phyloP scores from a whole-genome alignment of 2,888 invertebrate genomes.

The Diarsia mendica region DNA sequence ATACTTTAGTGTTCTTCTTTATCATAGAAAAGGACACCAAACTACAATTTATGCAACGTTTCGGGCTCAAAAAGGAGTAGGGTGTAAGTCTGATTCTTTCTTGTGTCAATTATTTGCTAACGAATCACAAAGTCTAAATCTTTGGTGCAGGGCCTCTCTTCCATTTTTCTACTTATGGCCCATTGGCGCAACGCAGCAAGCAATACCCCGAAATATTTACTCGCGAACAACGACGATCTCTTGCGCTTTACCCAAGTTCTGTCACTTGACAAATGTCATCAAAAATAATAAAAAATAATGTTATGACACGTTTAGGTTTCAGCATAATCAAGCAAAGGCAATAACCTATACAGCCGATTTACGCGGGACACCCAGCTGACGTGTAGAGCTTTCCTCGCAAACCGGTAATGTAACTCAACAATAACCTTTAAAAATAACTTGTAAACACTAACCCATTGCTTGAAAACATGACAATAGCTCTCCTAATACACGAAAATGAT shows the following conservation, averaged over 20 bases:
- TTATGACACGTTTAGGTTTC: conserved; percentile 1
- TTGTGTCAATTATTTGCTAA: neutral
- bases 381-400: conserved; percentile 36
- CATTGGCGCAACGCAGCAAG: neutral
- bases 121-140: neutral
- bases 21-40: neutral
- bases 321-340: conserved; percentile 46
- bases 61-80: neutral
- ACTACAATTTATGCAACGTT: neutral
- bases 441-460: conserved; percentile 57
- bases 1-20: neutral
- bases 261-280: neutral
- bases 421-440: conserved; percentile 34
- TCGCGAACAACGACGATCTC: neutral
- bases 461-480: conserved; percentile 39
- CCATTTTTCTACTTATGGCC: neutral
- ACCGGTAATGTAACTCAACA: conserved; percentile 29
- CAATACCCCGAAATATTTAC: too few species aligned
- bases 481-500: conserved; percentile 33
- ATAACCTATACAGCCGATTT: conserved; percentile 42
- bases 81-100: neutral
- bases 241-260: too few species aligned
- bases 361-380: conserved; percentile 47
- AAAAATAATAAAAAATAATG: conserved; percentile 9
- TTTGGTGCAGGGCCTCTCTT: neutral